A percentile compares a stretch with the other conserved stretches of the same genome.
phyloP scores from a whole-genome alignment of 2,888 invertebrate species.

The Dolichomitus sp. region DNA sequence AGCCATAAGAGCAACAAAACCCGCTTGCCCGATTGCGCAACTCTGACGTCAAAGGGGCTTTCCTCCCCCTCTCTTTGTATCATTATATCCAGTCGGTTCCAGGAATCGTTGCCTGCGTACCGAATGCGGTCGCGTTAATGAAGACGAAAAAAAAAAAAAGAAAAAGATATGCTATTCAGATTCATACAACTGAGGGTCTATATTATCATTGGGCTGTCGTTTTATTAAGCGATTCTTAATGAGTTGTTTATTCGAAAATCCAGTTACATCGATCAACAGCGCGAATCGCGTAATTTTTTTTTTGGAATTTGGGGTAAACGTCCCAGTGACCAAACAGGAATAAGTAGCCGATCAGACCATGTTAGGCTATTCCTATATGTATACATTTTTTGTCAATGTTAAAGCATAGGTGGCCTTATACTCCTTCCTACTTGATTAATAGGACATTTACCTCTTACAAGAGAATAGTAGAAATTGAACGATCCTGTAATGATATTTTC shows the following conservation, averaged over 20 bases:
- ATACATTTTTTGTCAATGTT: too few species aligned
- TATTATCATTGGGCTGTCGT: background rate
- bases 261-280: slow-evolving; percentile 15
- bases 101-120: slow-evolving; percentile 10
- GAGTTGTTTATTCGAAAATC: slow-evolving; percentile 43
- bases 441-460: background rate
- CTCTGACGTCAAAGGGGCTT: slow-evolving; percentile 12
- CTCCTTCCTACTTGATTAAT: too few species aligned
- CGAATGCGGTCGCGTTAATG: background rate
- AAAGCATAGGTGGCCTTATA: too few species aligned
- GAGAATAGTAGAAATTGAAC: background rate
- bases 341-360: too few species aligned
- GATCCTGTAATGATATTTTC: background rate
- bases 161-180: too few species aligned
- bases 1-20: slow-evolving; percentile 11
- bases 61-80: background rate
- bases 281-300: background rate
- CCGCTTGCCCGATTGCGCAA: slow-evolving; percentile 27
- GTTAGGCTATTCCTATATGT: too few species aligned
- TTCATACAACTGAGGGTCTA: background rate
- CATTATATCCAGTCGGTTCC: background rate
- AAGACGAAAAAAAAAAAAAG: too few species aligned
- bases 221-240: slow-evolving; percentile 9
- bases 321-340: too few species aligned
- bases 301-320: background rate